Percentiles rank a stretch among this genome's conserved stretches.
Evolutionary conservation across 2,888 invertebrate genomes (phyloP).

Genomic region (Brachylomia viminalis): DNA sequence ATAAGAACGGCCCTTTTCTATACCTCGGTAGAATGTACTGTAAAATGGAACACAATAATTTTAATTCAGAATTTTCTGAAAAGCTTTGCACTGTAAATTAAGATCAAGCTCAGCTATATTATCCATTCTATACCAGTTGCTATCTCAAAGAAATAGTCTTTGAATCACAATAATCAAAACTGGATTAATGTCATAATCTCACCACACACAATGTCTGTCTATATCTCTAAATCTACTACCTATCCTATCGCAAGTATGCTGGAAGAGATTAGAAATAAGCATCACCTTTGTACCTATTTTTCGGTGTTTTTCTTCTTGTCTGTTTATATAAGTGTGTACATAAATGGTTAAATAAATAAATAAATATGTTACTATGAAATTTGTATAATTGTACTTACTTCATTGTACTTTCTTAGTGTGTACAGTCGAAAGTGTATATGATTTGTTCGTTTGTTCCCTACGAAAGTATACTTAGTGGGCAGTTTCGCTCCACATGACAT

Average conservation of each 20-base stretch:
- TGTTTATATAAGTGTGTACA: no score
- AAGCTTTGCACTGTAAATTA: background rate
- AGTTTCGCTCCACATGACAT: slow-evolving; percentile 89
- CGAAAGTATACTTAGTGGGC: slow-evolving; percentile 82
- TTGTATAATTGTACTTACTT: slow-evolving; percentile 42
- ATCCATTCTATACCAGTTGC: background rate
- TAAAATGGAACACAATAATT: background rate
- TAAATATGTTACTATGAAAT: slow-evolving; percentile 15
- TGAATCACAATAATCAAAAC: background rate
- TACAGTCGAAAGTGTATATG: slow-evolving; percentile 80
- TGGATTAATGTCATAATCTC: background rate
- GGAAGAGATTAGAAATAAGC: no score
- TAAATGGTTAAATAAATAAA: no score
- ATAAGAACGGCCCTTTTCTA: slow-evolving; percentile 68
- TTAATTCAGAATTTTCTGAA: background rate
- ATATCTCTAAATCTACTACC: no score
- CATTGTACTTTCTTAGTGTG: slow-evolving; percentile 54
- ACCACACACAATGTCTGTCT: no score
- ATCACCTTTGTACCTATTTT: no score
- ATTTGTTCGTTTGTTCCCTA: slow-evolving; percentile 84
- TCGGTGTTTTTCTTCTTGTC: no score
- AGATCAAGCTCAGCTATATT: background rate
- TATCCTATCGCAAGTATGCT: no score
- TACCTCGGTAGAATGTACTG: slow-evolving; percentile 31
- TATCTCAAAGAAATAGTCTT: background rate